Evolutionary conservation across 2,113 vertebrate genomes (phyloP).

Genomic region (Dascyllus trimaculatus): DNA sequence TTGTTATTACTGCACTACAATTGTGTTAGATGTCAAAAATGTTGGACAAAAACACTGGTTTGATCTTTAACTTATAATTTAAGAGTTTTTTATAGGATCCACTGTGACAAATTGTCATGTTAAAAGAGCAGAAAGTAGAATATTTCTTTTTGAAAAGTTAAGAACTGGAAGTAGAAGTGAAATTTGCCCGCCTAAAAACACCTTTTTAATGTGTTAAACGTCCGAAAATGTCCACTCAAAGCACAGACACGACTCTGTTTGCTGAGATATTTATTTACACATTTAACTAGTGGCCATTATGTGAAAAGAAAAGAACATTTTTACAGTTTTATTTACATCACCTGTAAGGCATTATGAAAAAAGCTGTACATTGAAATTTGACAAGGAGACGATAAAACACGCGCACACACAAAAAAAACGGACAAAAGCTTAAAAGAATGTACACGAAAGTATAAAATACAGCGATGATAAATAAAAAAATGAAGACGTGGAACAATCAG

Average conservation of each 20-base stretch:
- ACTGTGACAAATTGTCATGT: no score
- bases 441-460: constrained; percentile 44
- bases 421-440: constrained; percentile 31
- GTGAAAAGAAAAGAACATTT: constrained; percentile 70
- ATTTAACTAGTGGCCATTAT: constrained; percentile 71
- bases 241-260: background rate
- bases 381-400: background rate
- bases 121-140: no score
- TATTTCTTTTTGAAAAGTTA: no score
- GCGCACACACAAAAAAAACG: background rate
- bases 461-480: background rate
- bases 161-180: no score
- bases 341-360: constrained; percentile 70
- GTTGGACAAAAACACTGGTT: no score
- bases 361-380: constrained; percentile 57
- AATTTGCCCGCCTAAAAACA: no score
- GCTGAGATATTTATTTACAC: constrained; percentile 79
- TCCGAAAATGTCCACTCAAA: background rate
- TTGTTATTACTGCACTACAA: no score
- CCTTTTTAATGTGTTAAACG: no score
- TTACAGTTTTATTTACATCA: constrained; percentile 78
- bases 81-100: no score
- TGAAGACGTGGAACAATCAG: no score
- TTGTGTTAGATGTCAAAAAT: no score
- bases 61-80: no score